phyloP scores from a whole-genome alignment of 2,797 vertebrate genomes.

The Urophycis tenuis region DNA sequence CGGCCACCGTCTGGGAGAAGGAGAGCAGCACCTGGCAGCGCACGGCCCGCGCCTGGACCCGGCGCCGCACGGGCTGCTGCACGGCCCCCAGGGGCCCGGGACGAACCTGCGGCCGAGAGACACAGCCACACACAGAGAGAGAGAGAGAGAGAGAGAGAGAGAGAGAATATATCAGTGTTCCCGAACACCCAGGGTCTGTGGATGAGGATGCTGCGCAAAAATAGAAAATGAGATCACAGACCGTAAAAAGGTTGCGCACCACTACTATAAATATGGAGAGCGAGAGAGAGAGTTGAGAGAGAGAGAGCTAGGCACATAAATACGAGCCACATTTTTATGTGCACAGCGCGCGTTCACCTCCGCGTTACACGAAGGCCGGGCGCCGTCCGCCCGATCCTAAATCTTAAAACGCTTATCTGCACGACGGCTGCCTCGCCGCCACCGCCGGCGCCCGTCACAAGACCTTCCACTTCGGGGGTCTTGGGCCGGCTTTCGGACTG shows the following conservation, averaged over 20 bases:
- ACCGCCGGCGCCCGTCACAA: neutral
- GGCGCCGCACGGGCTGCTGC: conserved; percentile 84
- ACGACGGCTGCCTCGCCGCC: neutral
- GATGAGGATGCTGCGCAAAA: neutral
- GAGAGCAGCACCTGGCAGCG: conserved; percentile 90
- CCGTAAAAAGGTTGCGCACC: neutral
- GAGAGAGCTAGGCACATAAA: neutral
- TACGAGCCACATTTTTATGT: neutral
- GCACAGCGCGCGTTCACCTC: neutral
- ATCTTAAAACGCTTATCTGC: neutral
- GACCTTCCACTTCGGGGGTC: neutral
- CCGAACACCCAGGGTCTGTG: no score
- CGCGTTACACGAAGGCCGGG: neutral
- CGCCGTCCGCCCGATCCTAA: neutral
- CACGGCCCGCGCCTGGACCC: conserved; percentile 80
- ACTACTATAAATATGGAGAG: neutral
- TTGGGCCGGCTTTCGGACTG: conserved; percentile 17
- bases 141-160: neutral
- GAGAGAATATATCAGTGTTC: neutral
- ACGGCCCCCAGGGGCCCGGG: conserved; percentile 84
- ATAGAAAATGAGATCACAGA: neutral
- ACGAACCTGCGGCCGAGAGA: conserved; percentile 74
- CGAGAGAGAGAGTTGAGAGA: neutral
- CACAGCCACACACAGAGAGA: no score
- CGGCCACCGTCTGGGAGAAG: conserved; percentile 90